These are phyloP conservation scores for Tortricodes alternella DNA, from an alignment of 2,888 invertebrate genomes.

Conservation along the genomic window DNA sequence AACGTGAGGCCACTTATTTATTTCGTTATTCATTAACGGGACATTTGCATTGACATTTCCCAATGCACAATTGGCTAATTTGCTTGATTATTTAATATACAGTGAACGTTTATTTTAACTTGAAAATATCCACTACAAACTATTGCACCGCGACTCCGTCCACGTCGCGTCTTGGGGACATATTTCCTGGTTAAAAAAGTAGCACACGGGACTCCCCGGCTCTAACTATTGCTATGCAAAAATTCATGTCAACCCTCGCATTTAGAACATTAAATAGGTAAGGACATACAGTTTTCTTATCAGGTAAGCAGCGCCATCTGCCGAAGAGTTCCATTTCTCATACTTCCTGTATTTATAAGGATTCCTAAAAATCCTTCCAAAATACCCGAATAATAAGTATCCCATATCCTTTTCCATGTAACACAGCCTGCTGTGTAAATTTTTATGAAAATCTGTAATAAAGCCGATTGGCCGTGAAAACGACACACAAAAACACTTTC, in stretches of 20 bases:
- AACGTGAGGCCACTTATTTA: background rate
- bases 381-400: background rate
- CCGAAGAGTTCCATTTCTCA: background rate
- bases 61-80: background rate
- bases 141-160: too few relatives aligned
- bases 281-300: too few relatives aligned
- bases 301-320: too few relatives aligned
- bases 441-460: too few relatives aligned
- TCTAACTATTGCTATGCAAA: too few relatives aligned
- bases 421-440: background rate
- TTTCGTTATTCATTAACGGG: background rate
- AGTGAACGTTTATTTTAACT: too few relatives aligned
- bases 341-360: background rate
- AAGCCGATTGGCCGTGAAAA: background rate
- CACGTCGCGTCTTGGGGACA: too few relatives aligned
- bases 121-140: too few relatives aligned
- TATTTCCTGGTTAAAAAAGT: too few relatives aligned
- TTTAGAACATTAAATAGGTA: too few relatives aligned
- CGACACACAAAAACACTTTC: background rate
- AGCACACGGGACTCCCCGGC: too few relatives aligned
- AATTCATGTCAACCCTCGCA: too few relatives aligned
- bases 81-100: background rate
- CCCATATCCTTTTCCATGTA: background rate
- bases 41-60: background rate
- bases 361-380: background rate